These are phyloP conservation scores for Ahaetulla prasina DNA, from an alignment of 2,113 vertebrate species.

Conservation along the genomic window DNA sequence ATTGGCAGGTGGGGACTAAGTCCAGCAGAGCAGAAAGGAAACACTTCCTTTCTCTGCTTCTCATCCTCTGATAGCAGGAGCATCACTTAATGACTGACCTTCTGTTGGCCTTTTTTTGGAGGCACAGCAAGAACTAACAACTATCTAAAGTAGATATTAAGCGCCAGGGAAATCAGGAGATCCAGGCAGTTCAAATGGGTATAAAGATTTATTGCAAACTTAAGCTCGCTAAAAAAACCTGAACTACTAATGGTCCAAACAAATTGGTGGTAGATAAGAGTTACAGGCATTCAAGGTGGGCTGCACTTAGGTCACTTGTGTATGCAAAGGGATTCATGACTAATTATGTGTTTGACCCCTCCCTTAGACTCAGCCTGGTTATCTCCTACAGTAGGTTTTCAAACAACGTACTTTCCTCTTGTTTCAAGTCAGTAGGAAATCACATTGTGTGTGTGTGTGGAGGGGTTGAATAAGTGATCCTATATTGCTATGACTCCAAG, in stretches of 20 bases:
- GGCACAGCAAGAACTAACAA: background rate
- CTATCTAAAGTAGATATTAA: background rate
- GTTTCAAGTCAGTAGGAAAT: background rate
- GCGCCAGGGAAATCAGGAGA: background rate
- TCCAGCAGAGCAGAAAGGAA: background rate
- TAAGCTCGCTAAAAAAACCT: background rate
- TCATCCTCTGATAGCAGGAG: background rate
- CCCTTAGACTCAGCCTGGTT: background rate
- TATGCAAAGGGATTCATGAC: background rate
- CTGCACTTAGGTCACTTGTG: background rate
- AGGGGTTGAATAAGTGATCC: background rate
- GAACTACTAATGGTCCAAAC: background rate
- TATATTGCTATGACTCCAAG: background rate
- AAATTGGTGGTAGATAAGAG: background rate
- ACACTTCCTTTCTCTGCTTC: background rate
- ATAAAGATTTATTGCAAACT: background rate
- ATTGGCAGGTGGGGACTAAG: background rate
- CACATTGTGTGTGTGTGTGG: background rate
- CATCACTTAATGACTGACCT: background rate
- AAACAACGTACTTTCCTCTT: background rate
- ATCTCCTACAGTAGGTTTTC: background rate
- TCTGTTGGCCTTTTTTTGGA: background rate
- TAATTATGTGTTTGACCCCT: background rate
- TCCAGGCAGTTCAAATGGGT: background rate
- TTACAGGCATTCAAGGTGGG: background rate